Base-by-base conservation (phyloP, 30 jellyfish, hydroid and myxozoan genomes). In the Morbakka virulenta region DNA sequence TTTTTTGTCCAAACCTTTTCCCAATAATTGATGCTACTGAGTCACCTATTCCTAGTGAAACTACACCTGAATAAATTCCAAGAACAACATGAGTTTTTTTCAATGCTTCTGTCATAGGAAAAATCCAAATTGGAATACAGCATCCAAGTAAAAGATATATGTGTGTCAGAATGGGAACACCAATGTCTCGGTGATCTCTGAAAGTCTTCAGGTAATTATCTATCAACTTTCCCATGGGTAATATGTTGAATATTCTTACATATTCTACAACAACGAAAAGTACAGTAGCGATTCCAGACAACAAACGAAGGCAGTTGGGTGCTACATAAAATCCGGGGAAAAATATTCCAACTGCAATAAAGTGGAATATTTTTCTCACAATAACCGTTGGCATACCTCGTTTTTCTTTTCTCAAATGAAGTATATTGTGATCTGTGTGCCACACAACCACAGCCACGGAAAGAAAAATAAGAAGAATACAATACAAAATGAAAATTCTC, bases 21-120 rank as follows among this genome's bases (percentile, higher is more conserved):
- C 98, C 98, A 92, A 81, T 26, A 0, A 92, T 62, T 31, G 98
- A 92, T 12, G 98, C 98, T 84, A 69, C 80, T 30, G 98, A 32
- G 52, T 92, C 98, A 6, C 98, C 98, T 78, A 92, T 30, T 4
- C 96, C 96, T 4, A 92, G 79, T 1, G 98, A 79, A 13, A 86
- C 75, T 3, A 92, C 89, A 17, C 98, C 98, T 81, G 95, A 70
- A 73, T 71, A 76, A 4, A 62, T 28, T 22, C 61, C 57, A 28
- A 85, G 82, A 4, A 83, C 53, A 20, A 71, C 33, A n/a, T 25
- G 41, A 28, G 49, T 26, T 29, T 47, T 20, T 2, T 76, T 32
- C 2, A 36, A 50, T 13, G 6, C 12, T 2, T 72, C 12, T 9
- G 30, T 14, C 62, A 83, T 65, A 23, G 95, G 73, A 28, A 83